Evolutionary conservation across 2,113 vertebrate genomes (phyloP).

Genomic region (Illadopsis cleaveri): DNA sequence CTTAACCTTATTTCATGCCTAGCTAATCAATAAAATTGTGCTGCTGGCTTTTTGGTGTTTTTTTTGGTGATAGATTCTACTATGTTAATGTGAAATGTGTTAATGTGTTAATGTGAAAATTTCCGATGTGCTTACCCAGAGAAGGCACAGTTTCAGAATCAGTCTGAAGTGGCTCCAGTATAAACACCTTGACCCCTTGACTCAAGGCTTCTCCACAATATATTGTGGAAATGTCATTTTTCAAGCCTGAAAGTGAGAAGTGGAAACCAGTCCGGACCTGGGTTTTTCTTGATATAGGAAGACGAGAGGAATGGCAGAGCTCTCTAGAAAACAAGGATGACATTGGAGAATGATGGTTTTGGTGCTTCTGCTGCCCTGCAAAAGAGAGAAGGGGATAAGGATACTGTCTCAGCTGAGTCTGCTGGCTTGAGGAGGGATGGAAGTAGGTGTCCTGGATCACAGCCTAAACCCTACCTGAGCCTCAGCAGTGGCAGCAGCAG

Average conservation of each 20-base stretch:
- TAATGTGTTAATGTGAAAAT: background rate
- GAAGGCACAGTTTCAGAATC: background rate
- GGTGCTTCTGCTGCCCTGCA: background rate
- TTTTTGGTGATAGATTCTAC: background rate
- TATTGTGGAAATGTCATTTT: background rate
- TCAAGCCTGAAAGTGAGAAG: background rate
- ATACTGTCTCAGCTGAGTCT: background rate
- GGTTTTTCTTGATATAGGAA: background rate
- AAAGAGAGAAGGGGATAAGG: background rate
- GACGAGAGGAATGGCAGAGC: background rate
- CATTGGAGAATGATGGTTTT: background rate
- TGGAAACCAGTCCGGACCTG: background rate
- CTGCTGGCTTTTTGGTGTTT: background rate
- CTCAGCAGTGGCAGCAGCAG: background rate
- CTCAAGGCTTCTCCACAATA: background rate
- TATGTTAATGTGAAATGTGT: background rate
- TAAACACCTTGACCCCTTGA: background rate
- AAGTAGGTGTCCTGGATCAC: background rate
- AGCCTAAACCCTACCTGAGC: background rate
- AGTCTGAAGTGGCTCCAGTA: background rate
- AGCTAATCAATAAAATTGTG: background rate
- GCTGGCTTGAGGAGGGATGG: accelerated
- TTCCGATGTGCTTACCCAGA: background rate
- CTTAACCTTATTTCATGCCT: background rate
- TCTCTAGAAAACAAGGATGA: background rate